Percentiles rank a stretch among this genome's conserved stretches.
Conservation (phyloP, 2,797 vertebrate species). For the Bovichtus variegatus region DNA sequence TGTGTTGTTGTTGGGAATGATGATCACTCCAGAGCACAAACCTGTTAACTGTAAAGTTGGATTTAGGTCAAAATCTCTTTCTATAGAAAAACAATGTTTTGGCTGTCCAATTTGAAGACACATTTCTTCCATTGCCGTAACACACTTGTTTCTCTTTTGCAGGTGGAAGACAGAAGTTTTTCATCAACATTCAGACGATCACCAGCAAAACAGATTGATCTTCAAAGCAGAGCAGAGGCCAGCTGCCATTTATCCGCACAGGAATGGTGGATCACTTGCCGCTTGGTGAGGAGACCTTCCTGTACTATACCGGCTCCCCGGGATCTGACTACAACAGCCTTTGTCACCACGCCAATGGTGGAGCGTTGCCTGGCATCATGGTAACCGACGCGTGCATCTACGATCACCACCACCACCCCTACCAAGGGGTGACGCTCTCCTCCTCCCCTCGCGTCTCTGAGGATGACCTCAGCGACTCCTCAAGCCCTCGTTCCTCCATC, state of each 20-base stretch:
- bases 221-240: slow-evolving; percentile 47
- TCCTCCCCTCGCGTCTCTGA: slow-evolving; percentile 85
- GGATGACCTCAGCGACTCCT: slow-evolving; percentile 94
- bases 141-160: slow-evolving; percentile 42
- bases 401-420: slow-evolving; percentile 78
- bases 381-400: slow-evolving; percentile 88
- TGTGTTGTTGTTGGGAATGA: slow-evolving; percentile 3
- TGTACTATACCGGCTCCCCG: slow-evolving; percentile 75
- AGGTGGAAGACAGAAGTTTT: slow-evolving; percentile 55
- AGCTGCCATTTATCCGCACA: slow-evolving; percentile 65
- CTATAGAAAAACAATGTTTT: background rate
- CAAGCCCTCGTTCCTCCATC: slow-evolving; percentile 90
- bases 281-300: slow-evolving; percentile 93
- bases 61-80: background rate
- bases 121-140: background rate
- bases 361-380: slow-evolving; percentile 85
- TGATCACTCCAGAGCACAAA: background rate
- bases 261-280: slow-evolving; percentile 97
- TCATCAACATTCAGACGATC: slow-evolving; percentile 22
- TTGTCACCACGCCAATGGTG: slow-evolving; percentile 75
- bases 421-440: slow-evolving; percentile 67
- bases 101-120: background rate
- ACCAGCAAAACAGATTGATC: slow-evolving; percentile 41
- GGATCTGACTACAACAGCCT: slow-evolving; percentile 67
- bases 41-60: background rate